Base-by-base conservation (phyloP, 2,797 vertebrate species). In the Knipowitschia caucasica region DNA sequence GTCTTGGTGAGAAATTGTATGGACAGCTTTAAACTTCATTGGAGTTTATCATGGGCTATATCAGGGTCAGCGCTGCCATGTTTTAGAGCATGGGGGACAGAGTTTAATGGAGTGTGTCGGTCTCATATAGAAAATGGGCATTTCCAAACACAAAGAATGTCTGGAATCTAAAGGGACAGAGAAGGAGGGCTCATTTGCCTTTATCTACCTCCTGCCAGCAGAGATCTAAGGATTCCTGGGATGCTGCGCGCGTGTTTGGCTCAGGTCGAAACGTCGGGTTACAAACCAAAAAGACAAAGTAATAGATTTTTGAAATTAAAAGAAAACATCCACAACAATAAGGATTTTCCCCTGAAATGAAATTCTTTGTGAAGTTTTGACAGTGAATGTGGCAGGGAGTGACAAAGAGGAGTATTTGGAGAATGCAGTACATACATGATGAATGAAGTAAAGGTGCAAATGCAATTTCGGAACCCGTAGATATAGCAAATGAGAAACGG, bases 131-230 rank as follows among this genome's bases (percentile, higher is more conserved):
- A 43, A 53, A 58, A 62, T 53, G 21, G 14, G 15, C 21, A 9
- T 70, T 71, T 58, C 57, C 45, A 42, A 52, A 66, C 64, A 24
- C 15, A 8, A 40, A 45, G 77, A 74, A 64, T 83, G 7, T 55
- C 27, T 59, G 55, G 59, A 81, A 80, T 80, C 47, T 31, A 38
- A 26, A 34, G 26, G 55, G 38, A 64, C 50, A 27, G 17, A 46
- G 64, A 59, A 67, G 51, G 50, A 71, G 57, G 39, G 40, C 24
- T 62, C 12, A 31, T 44, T 57, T 43, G 7, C 38, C 50, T 53
- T 27, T 27, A 47, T 67, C 64, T 34, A 26, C 14, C 35, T 6
- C 21, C 42, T 2, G 21, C 17, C 35, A 25, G 6, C 1, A 42
- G 25, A 62, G 56, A 63, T 57, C 58, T 38, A 12, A 40, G 50